Evolutionary conservation across 2,888 invertebrate genomes (phyloP).

Genomic region (Rugalucina vietnamica): DNA sequence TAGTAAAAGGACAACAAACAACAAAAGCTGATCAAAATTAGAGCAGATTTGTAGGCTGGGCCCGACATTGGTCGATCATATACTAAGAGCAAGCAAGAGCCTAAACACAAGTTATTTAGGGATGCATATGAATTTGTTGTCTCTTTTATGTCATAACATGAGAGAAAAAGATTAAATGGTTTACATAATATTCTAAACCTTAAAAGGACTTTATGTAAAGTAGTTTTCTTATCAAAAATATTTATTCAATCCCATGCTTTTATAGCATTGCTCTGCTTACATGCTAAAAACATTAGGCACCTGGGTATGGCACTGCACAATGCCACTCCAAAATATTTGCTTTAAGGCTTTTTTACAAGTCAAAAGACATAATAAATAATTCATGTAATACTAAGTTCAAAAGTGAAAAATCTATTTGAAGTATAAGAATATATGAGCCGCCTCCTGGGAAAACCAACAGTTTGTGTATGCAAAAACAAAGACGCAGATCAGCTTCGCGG

Average conservation of each 20-base stretch:
- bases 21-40: too few relatives aligned
- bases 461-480: too few relatives aligned
- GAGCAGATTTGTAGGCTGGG: too few relatives aligned
- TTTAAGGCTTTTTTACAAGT: not conserved
- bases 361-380: not conserved
- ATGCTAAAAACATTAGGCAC: not conserved
- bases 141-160: not conserved
- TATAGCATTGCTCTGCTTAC: not conserved
- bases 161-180: not conserved
- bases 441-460: too few relatives aligned
- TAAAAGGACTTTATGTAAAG: conserved; percentile 1
- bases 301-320: not conserved
- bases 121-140: not conserved
- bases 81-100: too few relatives aligned
- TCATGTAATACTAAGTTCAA: too few relatives aligned
- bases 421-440: too few relatives aligned
- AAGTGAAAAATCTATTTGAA: too few relatives aligned
- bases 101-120: not conserved
- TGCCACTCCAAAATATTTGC: not conserved
- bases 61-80: too few relatives aligned
- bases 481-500: too few relatives aligned
- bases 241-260: not conserved
- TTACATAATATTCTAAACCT: not conserved
- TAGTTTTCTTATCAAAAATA: not conserved
- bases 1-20: too few relatives aligned